Base-by-base conservation (phyloP, 1,140 invertebrate species). In the Brachionus manjavacas region DNA sequence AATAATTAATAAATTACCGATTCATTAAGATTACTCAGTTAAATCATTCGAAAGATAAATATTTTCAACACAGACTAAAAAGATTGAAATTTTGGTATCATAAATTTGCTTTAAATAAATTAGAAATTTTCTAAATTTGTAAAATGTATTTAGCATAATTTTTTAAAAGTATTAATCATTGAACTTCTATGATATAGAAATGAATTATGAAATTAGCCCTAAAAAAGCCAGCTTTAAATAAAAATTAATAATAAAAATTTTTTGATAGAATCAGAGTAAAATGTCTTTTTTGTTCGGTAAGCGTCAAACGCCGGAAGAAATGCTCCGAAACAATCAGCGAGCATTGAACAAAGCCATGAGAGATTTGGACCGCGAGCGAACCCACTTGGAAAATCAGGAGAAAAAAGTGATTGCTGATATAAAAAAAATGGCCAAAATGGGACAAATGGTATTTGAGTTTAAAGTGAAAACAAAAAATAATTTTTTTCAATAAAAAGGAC, bases 321-420 rank as follows among this genome's bases (percentile, higher is more conserved):
- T 99, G 94, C 91, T 99, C 23, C 92, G 96, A 83, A 96, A 99
- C 90, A 99, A 99, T 90, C 97, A 99, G 90, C 91, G 97, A 85
- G 96, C 97, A 20, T 91, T 99, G n/a, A 99, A 96, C 88, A 98
- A 97, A 91, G 97, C 97, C 3, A 98, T 99, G 94, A 91, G 97
- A 68, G 97, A 99, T 90, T 91, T 99, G 72, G 96, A 99, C 88
- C 91, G 96, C 74, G 97, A 99, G 91, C 93, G 94, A 86, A 91
- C 93, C 88, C 94, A 95, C 88, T 98, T 99, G 95, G 97, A 99
- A 89, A 94, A 96, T 86, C 96, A 99, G 88, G 97, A 99, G 88
- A 99, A 99, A 88, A 99, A 99, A 91, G 94, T 99, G 52, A 99
- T 99, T 85, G 92, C 92, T 4, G 97, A 99, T 88, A 99, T 99